Percentiles rank a stretch among this genome's conserved stretches.
phyloP scores from a whole-genome alignment of 2,888 invertebrate species.

The Eumacrocentrus americanus region DNA sequence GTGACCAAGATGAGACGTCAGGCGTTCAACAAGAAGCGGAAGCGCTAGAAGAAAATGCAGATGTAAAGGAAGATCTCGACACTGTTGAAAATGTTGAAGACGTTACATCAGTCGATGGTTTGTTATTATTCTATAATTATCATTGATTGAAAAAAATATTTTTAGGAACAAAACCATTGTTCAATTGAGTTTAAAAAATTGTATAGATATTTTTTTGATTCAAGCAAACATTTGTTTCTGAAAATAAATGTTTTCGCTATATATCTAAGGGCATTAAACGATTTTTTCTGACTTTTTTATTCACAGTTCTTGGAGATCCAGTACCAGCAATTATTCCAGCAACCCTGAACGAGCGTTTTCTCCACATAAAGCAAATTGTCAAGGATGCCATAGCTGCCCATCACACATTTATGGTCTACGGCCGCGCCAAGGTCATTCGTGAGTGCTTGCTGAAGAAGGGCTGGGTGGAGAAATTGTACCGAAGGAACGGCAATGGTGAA shows the following conservation, averaged over 20 bases:
- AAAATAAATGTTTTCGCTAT: no score
- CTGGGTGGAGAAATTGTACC: slow-evolving; percentile 58
- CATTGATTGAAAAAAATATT: background rate
- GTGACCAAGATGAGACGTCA: background rate
- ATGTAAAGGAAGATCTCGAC: background rate
- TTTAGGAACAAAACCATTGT: no score
- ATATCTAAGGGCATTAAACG: no score
- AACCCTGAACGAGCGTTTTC: slow-evolving; percentile 51
- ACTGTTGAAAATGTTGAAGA: background rate
- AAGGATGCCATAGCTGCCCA: slow-evolving; percentile 50
- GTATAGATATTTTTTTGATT: background rate
- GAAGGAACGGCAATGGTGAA: slow-evolving; percentile 42
- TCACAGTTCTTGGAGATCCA: slow-evolving; percentile 1
- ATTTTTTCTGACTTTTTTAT: background rate
- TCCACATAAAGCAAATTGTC: slow-evolving; percentile 51
- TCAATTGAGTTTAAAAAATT: no score
- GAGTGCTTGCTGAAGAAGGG: slow-evolving; percentile 54
- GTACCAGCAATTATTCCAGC: slow-evolving; percentile 34
- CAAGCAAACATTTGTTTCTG: no score
- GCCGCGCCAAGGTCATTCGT: slow-evolving; percentile 52
- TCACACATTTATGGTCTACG: slow-evolving; percentile 58
- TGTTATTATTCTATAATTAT: background rate
- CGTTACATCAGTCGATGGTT: background rate
- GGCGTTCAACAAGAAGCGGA: slow-evolving; percentile 7
- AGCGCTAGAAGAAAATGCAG: slow-evolving; percentile 5